Evolutionary conservation across 1,140 invertebrate genomes (phyloP).

Genomic region (Dolichoris vasculosae): DNA sequence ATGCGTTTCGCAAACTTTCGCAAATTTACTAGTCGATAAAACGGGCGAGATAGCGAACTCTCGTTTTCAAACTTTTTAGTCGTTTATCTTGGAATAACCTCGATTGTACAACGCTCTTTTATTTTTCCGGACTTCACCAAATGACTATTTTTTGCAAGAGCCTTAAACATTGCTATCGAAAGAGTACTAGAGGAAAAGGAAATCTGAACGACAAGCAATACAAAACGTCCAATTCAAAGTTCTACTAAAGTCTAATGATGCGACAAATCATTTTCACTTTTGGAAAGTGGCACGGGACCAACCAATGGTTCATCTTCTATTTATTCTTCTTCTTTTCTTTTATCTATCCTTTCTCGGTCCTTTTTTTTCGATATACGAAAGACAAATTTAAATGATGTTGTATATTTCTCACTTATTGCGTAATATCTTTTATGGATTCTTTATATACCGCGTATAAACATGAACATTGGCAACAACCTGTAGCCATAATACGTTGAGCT

Average conservation of each 20-base stretch:
- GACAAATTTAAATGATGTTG: too few relatives aligned
- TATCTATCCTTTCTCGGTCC: background rate
- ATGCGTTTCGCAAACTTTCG: background rate
- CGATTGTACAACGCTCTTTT: background rate
- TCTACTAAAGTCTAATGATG: background rate
- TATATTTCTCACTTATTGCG: too few relatives aligned
- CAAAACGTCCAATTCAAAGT: background rate
- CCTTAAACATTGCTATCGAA: background rate
- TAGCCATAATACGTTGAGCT: too few relatives aligned
- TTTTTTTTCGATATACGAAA: too few relatives aligned
- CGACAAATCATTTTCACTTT: background rate
- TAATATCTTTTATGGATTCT: too few relatives aligned
- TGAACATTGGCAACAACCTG: too few relatives aligned
- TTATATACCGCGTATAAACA: too few relatives aligned
- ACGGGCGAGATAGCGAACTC: background rate
- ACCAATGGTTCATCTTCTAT: background rate
- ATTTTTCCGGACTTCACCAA: background rate
- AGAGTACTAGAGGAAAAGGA: background rate
- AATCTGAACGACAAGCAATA: background rate
- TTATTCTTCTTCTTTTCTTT: background rate
- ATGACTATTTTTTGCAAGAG: background rate
- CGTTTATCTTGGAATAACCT: constrained; percentile 4
- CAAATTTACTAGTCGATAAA: background rate
- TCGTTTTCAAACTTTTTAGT: background rate
- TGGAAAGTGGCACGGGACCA: background rate